Conservation (phyloP, 2,888 invertebrate species). For the Brenthis daphne region DNA sequence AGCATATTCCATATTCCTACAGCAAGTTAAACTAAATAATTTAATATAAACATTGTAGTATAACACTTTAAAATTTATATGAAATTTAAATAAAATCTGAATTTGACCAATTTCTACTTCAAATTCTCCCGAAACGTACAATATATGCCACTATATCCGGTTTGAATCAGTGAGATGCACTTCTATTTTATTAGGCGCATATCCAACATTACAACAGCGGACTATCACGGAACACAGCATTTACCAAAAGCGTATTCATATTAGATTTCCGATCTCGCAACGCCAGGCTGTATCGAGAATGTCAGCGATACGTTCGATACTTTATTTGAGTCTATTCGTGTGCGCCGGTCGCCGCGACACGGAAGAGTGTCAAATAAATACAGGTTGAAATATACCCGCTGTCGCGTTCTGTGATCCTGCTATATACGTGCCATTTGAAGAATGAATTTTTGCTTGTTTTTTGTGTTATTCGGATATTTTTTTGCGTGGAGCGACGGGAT, state of each 20-base stretch:
- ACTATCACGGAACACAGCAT: slow-evolving; percentile 59
- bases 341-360: slow-evolving; percentile 64
- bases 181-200: slow-evolving; percentile 47
- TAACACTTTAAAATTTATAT: neutral
- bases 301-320: slow-evolving; percentile 74
- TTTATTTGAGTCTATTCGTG: slow-evolving; percentile 72
- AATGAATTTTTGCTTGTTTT: slow-evolving; percentile 77
- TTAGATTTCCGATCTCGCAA: slow-evolving; percentile 76
- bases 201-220: slow-evolving; percentile 44
- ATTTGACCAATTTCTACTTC: neutral
- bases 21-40: too few relatives aligned
- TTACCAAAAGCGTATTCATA: slow-evolving; percentile 79
- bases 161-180: slow-evolving; percentile 32
- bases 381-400: slow-evolving; percentile 74
- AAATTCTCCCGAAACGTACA: slow-evolving; percentile 13
- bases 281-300: slow-evolving; percentile 70
- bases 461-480: slow-evolving; percentile 69
- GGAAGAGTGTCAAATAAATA: slow-evolving; percentile 77
- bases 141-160: slow-evolving; percentile 14
- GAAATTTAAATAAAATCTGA: neutral
- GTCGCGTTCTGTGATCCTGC: slow-evolving; percentile 67
- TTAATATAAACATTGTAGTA: neutral
- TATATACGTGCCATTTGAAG: slow-evolving; percentile 68
- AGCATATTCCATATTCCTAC: too few relatives aligned
- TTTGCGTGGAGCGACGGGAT: slow-evolving; percentile 67